These are phyloP conservation scores for Phthorimaea operculella DNA, from an alignment of 1,140 invertebrate genomes.

Conservation along the genomic window DNA sequence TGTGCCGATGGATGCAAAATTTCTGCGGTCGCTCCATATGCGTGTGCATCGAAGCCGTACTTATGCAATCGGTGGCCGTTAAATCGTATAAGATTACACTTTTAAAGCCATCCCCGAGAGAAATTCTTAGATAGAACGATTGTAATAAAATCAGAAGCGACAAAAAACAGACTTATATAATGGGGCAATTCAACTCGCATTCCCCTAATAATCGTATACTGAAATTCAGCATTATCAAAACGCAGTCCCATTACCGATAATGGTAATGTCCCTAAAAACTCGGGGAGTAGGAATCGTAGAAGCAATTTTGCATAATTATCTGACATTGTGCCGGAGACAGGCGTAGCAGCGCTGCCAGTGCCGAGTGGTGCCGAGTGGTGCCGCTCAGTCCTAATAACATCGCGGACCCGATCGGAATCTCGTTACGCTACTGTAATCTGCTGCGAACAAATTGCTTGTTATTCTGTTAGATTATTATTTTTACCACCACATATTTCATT, in stretches of 20 bases:
- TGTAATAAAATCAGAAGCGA: constrained; percentile 17
- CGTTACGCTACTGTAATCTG: constrained; percentile 58
- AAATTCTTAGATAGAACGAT: constrained; percentile 3
- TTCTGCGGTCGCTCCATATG: constrained; percentile 53
- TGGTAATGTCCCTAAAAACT: constrained; percentile 61
- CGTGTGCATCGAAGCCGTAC: constrained; percentile 48
- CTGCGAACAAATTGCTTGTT: constrained; percentile 44
- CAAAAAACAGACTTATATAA: constrained; percentile 33
- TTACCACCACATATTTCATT: neutral
- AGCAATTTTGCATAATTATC: constrained; percentile 68
- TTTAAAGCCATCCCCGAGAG: constrained; percentile 9
- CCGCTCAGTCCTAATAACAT: constrained; percentile 63
- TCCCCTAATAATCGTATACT: constrained; percentile 55
- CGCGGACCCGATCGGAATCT: constrained; percentile 58
- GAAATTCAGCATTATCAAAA: constrained; percentile 63
- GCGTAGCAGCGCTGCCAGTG: constrained; percentile 36
- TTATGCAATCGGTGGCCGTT: constrained; percentile 50
- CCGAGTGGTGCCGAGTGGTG: constrained; percentile 14
- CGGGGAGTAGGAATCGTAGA: constrained; percentile 57
- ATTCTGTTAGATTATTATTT: constrained; percentile 17
- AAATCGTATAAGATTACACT: constrained; percentile 38
- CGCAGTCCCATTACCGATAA: constrained; percentile 59
- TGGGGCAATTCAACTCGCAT: constrained; percentile 26
- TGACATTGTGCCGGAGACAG: constrained; percentile 49
- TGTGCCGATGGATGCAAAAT: constrained; percentile 51